A percentile compares a stretch with the other conserved stretches of the same genome.
phyloP scores from a whole-genome alignment of 2,113 vertebrate species.

The Pyxicephalus adspersus region DNA sequence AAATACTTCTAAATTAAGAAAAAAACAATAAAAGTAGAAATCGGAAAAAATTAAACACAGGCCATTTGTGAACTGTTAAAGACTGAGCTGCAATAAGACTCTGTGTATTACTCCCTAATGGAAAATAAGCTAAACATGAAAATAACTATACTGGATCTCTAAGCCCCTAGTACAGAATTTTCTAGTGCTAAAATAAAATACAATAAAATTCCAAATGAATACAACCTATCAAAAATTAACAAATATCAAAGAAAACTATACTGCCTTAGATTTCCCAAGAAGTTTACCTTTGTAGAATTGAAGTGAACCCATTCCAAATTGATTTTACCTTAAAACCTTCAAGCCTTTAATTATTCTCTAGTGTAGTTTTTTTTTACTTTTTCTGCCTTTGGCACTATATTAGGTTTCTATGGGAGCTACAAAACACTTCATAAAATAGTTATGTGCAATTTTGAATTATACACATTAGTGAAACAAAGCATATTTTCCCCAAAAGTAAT shows the following conservation, averaged over 20 bases:
- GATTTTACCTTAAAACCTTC: constrained; percentile 50
- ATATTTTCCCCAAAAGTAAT: constrained; percentile 41
- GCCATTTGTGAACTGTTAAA: not conserved
- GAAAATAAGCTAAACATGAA: not conserved
- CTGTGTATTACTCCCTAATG: not conserved
- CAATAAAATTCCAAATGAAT: not conserved
- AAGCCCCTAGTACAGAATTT: not conserved
- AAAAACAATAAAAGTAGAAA: not conserved
- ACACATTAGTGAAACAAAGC: constrained; percentile 55
- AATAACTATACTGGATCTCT: not conserved
- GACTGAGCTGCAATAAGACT: not conserved
- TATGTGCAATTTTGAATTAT: constrained; percentile 45
- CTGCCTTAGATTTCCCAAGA: constrained; percentile 23
- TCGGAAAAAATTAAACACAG: not conserved
- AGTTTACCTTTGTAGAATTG: constrained; percentile 49
- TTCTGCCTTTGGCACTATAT: constrained; percentile 49
- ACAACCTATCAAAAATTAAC: constrained; percentile 5
- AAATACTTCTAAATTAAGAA: not conserved
- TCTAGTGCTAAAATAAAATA: constrained; percentile 5
- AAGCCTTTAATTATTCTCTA: constrained; percentile 53
- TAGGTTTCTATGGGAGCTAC: constrained; percentile 50
- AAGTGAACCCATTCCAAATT: constrained; percentile 44
- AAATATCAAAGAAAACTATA: constrained; percentile 13
- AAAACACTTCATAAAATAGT: constrained; percentile 56
- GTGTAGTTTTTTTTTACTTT: constrained; percentile 27